phyloP scores from a whole-genome alignment of 2,113 vertebrate species.

The Casuarius casuarius region DNA sequence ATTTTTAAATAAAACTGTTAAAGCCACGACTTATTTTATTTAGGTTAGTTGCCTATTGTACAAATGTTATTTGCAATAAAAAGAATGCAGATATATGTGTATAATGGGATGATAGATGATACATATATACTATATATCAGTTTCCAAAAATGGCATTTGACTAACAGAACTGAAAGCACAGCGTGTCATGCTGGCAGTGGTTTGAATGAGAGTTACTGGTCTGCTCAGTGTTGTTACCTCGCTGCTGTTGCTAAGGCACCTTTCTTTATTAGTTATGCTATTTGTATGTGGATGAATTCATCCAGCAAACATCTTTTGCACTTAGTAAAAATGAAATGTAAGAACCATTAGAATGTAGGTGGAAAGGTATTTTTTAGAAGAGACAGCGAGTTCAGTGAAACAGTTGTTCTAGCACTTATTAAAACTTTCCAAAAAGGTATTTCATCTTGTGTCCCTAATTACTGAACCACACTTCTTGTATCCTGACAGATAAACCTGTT shows the following conservation, averaged over 20 bases:
- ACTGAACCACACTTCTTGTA: conserved; percentile 32
- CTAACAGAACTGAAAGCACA: background rate
- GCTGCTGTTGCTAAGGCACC: conserved; percentile 57
- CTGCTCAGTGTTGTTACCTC: background rate
- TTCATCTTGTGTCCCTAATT: conserved; percentile 69
- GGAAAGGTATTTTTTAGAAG: conserved; percentile 32
- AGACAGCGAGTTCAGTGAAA: conserved; percentile 57
- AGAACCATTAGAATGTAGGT: conserved; percentile 32
- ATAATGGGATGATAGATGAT: background rate
- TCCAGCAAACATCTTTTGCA: conserved; percentile 34
- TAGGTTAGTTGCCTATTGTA: background rate
- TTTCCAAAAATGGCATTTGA: background rate
- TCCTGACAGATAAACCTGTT: conserved; percentile 63
- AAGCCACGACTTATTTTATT: background rate
- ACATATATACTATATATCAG: background rate
- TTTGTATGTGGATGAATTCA: conserved; percentile 39
- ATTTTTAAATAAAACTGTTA: background rate
- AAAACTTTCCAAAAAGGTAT: conserved; percentile 71
- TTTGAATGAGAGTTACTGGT: conserved; percentile 33
- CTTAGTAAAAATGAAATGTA: conserved; percentile 54
- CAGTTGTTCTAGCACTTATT: conserved; percentile 65
- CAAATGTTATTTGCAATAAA: background rate
- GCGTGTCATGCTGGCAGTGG: background rate
- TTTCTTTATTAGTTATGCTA: conserved; percentile 40
- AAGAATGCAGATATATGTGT: background rate